A percentile compares a stretch with the other conserved stretches of the same genome.
Evolutionary conservation across 2,888 invertebrate species (phyloP).

Genomic region (Drosophila sordidula): DNA sequence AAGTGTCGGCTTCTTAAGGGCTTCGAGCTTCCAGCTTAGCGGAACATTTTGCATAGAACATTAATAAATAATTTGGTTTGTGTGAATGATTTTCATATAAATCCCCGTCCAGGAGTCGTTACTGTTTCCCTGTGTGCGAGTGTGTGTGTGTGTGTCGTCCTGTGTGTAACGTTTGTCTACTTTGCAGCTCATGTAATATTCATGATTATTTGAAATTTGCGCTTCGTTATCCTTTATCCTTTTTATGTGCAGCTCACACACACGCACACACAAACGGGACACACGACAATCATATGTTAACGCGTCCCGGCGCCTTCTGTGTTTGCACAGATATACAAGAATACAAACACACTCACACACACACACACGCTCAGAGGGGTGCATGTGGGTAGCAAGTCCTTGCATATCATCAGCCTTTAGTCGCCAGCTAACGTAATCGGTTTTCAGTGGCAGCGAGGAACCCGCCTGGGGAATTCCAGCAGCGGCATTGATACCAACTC

Average conservation of each 20-base stretch:
- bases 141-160: conserved; percentile 35
- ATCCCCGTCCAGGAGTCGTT: conserved; percentile 52
- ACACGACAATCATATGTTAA: conserved; percentile 80
- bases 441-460: conserved; percentile 60
- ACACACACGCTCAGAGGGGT: conserved; percentile 1
- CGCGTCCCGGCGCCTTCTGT: conserved; percentile 72
- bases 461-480: conserved; percentile 67
- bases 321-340: conserved; percentile 64
- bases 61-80: conserved; percentile 77
- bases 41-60: conserved; percentile 61
- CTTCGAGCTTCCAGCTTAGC: conserved; percentile 18
- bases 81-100: conserved; percentile 76
- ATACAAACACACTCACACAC: conserved; percentile 23
- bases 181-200: conserved; percentile 79
- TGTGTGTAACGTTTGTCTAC: conserved; percentile 72
- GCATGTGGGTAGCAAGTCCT: conserved; percentile 42
- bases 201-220: conserved; percentile 82
- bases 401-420: conserved; percentile 74
- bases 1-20: conserved; percentile 40
- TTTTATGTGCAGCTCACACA: conserved; percentile 49
- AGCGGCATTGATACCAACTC: conserved; percentile 71
- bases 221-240: conserved; percentile 81
- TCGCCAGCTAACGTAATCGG: conserved; percentile 73
- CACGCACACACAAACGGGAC: conserved; percentile 33
- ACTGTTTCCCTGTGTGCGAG: conserved; percentile 3